phyloP scores from a whole-genome alignment of 2,797 vertebrate species.

The Falco rusticolus region DNA sequence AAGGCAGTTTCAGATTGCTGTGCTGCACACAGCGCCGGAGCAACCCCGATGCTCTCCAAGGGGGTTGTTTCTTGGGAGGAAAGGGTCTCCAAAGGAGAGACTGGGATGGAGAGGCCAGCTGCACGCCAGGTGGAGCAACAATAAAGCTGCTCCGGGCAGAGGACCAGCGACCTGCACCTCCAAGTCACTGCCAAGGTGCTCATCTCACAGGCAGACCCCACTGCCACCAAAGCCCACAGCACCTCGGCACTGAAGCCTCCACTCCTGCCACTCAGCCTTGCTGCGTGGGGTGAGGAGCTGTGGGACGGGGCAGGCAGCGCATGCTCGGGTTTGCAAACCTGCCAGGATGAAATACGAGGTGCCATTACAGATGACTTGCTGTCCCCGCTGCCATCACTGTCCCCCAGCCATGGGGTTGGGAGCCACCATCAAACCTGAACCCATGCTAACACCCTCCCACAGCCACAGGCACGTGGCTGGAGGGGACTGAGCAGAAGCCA shows the following conservation, averaged over 20 bases:
- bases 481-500: neutral
- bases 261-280: neutral
- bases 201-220: neutral
- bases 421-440: neutral
- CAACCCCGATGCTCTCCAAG: neutral
- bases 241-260: neutral
- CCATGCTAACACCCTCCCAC: neutral
- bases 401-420: neutral
- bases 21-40: neutral
- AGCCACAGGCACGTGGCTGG: neutral
- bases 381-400: neutral
- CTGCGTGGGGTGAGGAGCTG: neutral
- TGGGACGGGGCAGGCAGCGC: neutral
- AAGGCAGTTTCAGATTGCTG: neutral
- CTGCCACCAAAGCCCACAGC: neutral
- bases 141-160: neutral
- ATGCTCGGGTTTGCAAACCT: neutral
- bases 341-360: neutral
- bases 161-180: neutral
- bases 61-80: neutral
- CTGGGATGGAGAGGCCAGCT: neutral
- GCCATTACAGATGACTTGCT: neutral
- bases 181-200: neutral
- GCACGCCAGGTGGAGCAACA: rapidly evolving
- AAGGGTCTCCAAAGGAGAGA: neutral